Evolutionary conservation across 2,888 invertebrate genomes (phyloP).

Genomic region (Schrankia costaestrigalis): DNA sequence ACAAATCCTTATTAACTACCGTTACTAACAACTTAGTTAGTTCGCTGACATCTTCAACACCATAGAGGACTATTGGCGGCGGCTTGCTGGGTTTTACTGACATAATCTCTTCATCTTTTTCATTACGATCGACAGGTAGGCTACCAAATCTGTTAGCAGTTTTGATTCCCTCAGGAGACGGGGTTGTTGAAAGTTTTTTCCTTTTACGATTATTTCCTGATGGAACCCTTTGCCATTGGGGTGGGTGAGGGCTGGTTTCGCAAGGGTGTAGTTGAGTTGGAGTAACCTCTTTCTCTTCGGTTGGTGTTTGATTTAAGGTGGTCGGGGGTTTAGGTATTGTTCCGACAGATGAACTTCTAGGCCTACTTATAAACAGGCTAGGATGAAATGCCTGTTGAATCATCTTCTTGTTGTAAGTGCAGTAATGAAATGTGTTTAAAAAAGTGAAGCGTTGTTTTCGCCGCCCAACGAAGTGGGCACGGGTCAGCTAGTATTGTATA

Average conservation of each 20-base stretch:
- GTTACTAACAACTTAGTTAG: neutral
- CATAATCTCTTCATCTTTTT: neutral
- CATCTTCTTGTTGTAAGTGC: neutral
- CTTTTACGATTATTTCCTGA: neutral
- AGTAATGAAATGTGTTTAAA: no score
- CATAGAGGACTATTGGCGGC: neutral
- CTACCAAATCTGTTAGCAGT: neutral
- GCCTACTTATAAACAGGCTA: neutral
- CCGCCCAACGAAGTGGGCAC: no score
- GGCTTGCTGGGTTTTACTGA: neutral
- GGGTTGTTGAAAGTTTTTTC: neutral
- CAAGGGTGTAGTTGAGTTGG: neutral
- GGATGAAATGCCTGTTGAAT: conserved; percentile 1
- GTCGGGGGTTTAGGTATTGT: neutral
- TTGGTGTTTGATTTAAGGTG: neutral
- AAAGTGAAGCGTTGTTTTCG: no score
- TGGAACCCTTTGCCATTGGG: neutral
- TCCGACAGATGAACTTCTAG: neutral
- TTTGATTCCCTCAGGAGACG: neutral
- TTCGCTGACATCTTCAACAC: neutral
- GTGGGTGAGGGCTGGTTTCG: neutral
- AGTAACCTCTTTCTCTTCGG: neutral
- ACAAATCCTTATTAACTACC: neutral
- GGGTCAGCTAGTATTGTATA: no score
- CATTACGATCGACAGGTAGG: neutral